A percentile compares a stretch with the other conserved stretches of the same genome.
Conservation (phyloP, 1,140 invertebrate species). For the Chionoecetes opilio region DNA sequence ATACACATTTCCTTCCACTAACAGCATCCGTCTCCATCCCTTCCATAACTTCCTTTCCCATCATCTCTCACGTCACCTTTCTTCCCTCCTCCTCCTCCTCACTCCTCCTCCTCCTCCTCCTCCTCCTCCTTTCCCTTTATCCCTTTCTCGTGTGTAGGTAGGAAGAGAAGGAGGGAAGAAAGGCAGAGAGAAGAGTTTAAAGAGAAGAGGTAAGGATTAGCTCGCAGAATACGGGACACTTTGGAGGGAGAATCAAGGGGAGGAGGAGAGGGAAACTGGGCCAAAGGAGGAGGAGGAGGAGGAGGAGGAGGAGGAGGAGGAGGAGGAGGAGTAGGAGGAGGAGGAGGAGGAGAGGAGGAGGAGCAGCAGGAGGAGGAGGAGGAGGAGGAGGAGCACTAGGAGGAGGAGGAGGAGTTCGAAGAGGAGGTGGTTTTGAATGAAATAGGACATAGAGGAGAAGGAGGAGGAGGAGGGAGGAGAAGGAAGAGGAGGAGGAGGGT, state of each 20-base stretch:
- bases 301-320: not conserved
- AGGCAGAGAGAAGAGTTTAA: not conserved
- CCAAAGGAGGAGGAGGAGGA: not conserved
- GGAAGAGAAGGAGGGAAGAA: not conserved
- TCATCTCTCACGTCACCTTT: not conserved
- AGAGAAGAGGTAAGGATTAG: not conserved
- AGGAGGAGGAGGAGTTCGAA: not conserved
- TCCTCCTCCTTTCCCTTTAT: not conserved
- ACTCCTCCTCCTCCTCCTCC: not conserved
- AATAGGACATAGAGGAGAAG: not conserved
- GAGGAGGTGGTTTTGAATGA: not conserved
- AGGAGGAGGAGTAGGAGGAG: not conserved
- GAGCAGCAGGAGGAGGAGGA: not conserved
- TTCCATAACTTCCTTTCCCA: not conserved
- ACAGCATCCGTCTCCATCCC: constrained; percentile 3
- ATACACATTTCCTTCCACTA: not conserved
- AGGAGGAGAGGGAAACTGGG: not conserved
- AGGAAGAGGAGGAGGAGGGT: too few species aligned
- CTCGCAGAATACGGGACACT: not conserved
- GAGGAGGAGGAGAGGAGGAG: not conserved
- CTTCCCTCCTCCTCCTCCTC: not conserved
- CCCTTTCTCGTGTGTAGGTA: not conserved
- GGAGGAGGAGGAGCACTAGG: not conserved
- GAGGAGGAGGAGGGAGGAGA: not conserved
- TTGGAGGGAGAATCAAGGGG: not conserved